Conservation (phyloP, 2,888 invertebrate genomes). For the Drosophila paramelanica region DNA sequence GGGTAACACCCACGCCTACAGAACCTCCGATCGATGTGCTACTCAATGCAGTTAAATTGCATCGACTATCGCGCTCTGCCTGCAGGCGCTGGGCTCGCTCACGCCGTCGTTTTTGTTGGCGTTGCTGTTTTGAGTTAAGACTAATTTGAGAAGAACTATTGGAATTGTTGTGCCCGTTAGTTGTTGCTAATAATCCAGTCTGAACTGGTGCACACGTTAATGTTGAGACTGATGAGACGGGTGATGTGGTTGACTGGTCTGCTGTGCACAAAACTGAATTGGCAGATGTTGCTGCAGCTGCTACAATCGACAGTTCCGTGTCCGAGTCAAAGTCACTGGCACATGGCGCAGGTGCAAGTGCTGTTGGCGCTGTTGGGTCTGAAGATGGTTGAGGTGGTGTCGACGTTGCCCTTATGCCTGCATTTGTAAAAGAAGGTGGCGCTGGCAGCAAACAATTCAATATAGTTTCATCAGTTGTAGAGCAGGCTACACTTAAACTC, state of each 20-base stretch:
- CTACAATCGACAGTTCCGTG: slow-evolving; percentile 82
- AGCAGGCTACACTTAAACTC: slow-evolving; percentile 38
- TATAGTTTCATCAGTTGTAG: slow-evolving; percentile 29
- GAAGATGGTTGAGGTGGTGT: slow-evolving; percentile 25
- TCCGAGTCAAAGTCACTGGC: slow-evolving; percentile 84
- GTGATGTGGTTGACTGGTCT: slow-evolving; percentile 32
- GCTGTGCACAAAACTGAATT: slow-evolving; percentile 8
- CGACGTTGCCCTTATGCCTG: slow-evolving; percentile 25
- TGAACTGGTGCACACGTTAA: slow-evolving; percentile 32
- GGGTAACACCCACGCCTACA: slow-evolving; percentile 57
- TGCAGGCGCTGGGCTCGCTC: slow-evolving; percentile 96
- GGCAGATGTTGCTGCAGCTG: slow-evolving; percentile 58
- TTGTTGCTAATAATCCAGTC: slow-evolving; percentile 34
- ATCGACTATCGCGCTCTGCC: slow-evolving; percentile 90
- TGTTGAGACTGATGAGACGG: slow-evolving; percentile 34
- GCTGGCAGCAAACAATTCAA: slow-evolving; percentile 49
- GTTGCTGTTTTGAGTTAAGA: slow-evolving; percentile 84
- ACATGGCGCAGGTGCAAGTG: slow-evolving; percentile 41
- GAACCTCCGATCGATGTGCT: slow-evolving; percentile 55
- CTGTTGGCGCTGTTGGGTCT: slow-evolving; percentile 15
- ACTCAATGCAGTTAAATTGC: slow-evolving; percentile 60
- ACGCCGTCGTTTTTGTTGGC: slow-evolving; percentile 93
- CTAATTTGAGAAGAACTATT: slow-evolving; percentile 59
- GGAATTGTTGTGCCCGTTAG: slow-evolving; percentile 69
- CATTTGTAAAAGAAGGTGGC: slow-evolving; percentile 35